Percentiles rank a stretch among this genome's conserved stretches.
phyloP scores from a whole-genome alignment of 2,888 invertebrate genomes.

The Seira musarum region DNA sequence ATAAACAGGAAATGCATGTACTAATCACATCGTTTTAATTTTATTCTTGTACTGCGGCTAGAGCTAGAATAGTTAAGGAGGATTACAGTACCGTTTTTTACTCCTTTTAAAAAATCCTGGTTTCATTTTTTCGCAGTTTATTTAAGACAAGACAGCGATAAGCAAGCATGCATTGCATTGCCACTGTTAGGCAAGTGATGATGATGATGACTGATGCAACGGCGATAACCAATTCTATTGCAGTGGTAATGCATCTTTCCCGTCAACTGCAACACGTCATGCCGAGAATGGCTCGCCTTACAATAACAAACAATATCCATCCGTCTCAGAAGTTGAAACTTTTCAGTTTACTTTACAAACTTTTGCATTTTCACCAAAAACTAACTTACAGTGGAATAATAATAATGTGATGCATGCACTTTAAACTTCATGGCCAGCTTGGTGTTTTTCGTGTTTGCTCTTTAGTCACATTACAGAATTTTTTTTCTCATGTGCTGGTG shows the following conservation, averaged over 20 bases:
- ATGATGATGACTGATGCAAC: neutral
- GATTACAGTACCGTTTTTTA: neutral
- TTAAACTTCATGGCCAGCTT: too few species aligned
- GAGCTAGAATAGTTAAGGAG: neutral
- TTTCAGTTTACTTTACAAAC: too few species aligned
- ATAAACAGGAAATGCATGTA: conserved; percentile 36
- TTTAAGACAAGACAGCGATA: neutral
- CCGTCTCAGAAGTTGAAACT: too few species aligned
- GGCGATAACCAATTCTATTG: conserved; percentile 3
- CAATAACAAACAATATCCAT: conserved; percentile 48
- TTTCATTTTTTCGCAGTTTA: neutral
- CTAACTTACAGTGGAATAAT: too few species aligned
- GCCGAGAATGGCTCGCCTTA: conserved; percentile 50
- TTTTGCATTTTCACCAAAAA: too few species aligned
- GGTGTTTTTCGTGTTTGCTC: too few species aligned
- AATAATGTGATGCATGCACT: too few species aligned
- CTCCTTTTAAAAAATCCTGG: neutral
- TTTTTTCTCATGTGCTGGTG: too few species aligned
- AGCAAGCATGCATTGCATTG: too few species aligned
- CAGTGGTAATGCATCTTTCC: neutral
- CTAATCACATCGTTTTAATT: neutral
- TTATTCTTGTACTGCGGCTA: neutral
- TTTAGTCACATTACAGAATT: too few species aligned
- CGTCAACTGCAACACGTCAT: conserved; percentile 26
- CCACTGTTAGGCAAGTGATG: too few species aligned